phyloP scores from a whole-genome alignment of 2,113 vertebrate species.

The Pachycephala philippinensis region DNA sequence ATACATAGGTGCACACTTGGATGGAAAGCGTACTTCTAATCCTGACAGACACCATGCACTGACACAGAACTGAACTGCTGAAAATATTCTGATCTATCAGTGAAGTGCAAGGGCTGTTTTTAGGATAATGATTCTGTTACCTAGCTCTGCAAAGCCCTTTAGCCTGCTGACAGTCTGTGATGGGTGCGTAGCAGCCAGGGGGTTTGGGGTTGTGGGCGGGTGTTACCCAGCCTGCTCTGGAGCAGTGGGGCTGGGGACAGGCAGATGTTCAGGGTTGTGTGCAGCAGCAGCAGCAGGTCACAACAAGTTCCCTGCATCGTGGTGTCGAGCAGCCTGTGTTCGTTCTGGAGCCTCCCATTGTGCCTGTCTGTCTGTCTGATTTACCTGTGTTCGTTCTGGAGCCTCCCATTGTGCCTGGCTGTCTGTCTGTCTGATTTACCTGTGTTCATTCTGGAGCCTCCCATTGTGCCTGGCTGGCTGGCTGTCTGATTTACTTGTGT shows the following conservation, averaged over 20 bases:
- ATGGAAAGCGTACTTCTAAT: neutral
- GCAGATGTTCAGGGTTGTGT: neutral
- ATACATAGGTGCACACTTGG: neutral
- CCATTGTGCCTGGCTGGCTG: neutral
- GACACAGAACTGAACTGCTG: neutral
- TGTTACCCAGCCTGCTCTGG: neutral
- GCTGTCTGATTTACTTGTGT: neutral
- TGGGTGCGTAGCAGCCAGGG: fast-evolving
- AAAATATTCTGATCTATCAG: neutral
- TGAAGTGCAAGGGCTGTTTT: neutral
- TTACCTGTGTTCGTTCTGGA: neutral
- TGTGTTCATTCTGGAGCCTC: neutral
- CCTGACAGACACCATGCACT: neutral
- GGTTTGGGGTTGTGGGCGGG: fast-evolving
- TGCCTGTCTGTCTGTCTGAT: neutral
- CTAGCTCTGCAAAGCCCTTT: neutral
- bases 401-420: neutral
- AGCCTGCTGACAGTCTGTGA: neutral
- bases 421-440: neutral
- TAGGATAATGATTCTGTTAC: neutral
- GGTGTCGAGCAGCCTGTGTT: neutral
- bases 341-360: neutral
- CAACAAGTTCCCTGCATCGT: neutral
- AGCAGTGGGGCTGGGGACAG: neutral
- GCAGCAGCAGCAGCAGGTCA: neutral